A percentile compares a stretch with the other conserved stretches of the same genome.
phyloP scores from a whole-genome alignment of 2,113 vertebrate genomes.

The Lampris incognitus region DNA sequence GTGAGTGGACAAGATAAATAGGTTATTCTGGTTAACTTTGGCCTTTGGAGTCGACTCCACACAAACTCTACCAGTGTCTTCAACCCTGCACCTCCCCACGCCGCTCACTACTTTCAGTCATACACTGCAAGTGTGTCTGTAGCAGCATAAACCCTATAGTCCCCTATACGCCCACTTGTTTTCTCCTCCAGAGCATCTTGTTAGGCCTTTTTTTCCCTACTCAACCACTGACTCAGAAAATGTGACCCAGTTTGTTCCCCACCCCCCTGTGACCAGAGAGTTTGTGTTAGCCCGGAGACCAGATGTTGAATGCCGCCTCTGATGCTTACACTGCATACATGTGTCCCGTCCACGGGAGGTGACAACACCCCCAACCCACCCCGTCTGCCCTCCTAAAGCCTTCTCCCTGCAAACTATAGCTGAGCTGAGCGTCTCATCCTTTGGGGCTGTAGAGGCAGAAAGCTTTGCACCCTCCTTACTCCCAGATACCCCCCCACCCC shows the following conservation, averaged over 20 bases:
- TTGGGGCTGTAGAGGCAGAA: background rate
- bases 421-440: background rate
- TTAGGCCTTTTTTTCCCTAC: slow-evolving; percentile 39
- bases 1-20: too few species aligned
- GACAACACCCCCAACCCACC: background rate
- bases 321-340: slow-evolving; percentile 25
- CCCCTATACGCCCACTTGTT: slow-evolving; percentile 1
- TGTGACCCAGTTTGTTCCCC: slow-evolving; percentile 70
- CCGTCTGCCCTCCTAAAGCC: too few species aligned
- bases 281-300: slow-evolving; percentile 38
- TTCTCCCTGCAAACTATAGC: background rate
- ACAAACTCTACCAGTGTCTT: slow-evolving; percentile 3
- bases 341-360: slow-evolving; percentile 3
- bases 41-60: too few species aligned
- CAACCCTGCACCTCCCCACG: slow-evolving; percentile 5
- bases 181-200: slow-evolving; percentile 29
- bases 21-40: too few species aligned
- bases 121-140: slow-evolving; percentile 8
- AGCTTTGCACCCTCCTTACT: slow-evolving; percentile 19
- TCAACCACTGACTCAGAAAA: slow-evolving; percentile 67
- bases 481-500: background rate
- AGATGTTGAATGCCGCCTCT: slow-evolving; percentile 46
- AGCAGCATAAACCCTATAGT: slow-evolving; percentile 9
- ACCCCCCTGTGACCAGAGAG: slow-evolving; percentile 47
- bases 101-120: background rate